Percentiles rank a stretch among this genome's conserved stretches.
Conservation (phyloP, 2,888 invertebrate species). For the Rapana venosa region DNA sequence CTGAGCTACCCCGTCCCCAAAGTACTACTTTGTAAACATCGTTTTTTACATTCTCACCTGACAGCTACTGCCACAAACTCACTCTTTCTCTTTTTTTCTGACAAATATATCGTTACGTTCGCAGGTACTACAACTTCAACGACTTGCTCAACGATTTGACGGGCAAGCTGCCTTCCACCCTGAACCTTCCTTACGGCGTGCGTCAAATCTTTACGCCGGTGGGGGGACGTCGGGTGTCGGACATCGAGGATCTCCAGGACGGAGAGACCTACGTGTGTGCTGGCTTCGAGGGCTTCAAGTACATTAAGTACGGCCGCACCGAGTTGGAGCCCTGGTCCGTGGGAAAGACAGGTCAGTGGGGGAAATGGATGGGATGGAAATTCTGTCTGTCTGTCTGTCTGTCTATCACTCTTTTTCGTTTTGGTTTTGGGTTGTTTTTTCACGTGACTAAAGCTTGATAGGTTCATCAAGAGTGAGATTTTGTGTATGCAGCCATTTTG, state of each 20-base stretch:
- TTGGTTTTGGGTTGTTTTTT: too few species aligned
- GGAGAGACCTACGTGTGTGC: constrained; percentile 77
- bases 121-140: constrained; percentile 74
- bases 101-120: not conserved
- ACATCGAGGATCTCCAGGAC: constrained; percentile 75
- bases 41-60: too few species aligned
- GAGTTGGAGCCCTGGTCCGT: constrained; percentile 73
- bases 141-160: constrained; percentile 78
- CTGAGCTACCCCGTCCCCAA: too few species aligned
- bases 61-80: too few species aligned
- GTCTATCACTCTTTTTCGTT: too few species aligned
- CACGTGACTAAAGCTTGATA: too few species aligned
- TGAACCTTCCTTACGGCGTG: constrained; percentile 77
- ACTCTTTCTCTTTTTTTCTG: too few species aligned
- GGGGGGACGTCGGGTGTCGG: constrained; percentile 69
- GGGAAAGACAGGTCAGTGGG: constrained; percentile 57
- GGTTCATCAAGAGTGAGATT: too few species aligned
- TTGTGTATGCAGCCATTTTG: too few species aligned
- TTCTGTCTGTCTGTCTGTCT: not conserved
- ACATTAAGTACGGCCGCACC: constrained; percentile 75
- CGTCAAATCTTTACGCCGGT: constrained; percentile 76
- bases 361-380: not conserved
- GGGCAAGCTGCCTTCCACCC: constrained; percentile 71
- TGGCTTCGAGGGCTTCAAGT: constrained; percentile 77
- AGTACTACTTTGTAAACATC: too few species aligned